A percentile compares a stretch with the other conserved stretches of the same genome.
Conservation (phyloP, 2,888 invertebrate species). For the Parelbella ahira region DNA sequence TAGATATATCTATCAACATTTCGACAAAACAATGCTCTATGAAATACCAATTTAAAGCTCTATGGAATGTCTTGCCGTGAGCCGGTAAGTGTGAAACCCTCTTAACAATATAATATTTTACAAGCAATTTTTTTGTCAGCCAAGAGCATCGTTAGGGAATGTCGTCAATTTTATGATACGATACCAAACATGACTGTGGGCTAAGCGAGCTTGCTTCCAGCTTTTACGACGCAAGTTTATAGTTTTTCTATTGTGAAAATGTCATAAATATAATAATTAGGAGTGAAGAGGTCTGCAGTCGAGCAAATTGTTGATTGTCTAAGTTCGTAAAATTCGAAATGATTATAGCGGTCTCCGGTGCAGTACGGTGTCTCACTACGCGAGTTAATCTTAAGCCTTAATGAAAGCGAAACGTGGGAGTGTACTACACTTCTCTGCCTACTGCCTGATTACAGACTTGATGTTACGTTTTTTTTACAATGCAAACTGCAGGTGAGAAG, state of each 20-base stretch:
- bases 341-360: conserved; percentile 1
- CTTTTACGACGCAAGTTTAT: conserved; percentile 29
- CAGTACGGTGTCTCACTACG: not conserved
- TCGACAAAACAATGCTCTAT: too few relatives aligned
- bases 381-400: not conserved
- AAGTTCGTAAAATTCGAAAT: conserved; percentile 6
- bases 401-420: too few relatives aligned
- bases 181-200: too few relatives aligned
- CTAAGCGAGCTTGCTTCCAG: conserved; percentile 19
- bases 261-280: conserved; percentile 25
- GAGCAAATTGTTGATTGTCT: conserved; percentile 16
- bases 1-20: too few relatives aligned
- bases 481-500: too few relatives aligned
- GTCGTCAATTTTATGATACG: conserved; percentile 43
- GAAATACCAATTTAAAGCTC: too few relatives aligned
- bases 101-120: conserved; percentile 14
- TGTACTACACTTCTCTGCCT: too few relatives aligned
- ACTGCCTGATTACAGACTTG: too few relatives aligned
- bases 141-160: conserved; percentile 37
- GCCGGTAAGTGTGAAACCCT: not conserved
- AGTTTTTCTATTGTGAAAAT: conserved; percentile 26
- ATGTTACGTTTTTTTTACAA: too few relatives aligned
- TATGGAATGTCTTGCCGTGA: too few relatives aligned
- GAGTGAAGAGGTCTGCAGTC: conserved; percentile 1
- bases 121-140: conserved; percentile 33